A percentile compares a stretch with the other conserved stretches of the same genome.
These are phyloP conservation scores for Spodoptera exigua DNA, from an alignment of 2,888 invertebrate genomes.

Conservation along the genomic window DNA sequence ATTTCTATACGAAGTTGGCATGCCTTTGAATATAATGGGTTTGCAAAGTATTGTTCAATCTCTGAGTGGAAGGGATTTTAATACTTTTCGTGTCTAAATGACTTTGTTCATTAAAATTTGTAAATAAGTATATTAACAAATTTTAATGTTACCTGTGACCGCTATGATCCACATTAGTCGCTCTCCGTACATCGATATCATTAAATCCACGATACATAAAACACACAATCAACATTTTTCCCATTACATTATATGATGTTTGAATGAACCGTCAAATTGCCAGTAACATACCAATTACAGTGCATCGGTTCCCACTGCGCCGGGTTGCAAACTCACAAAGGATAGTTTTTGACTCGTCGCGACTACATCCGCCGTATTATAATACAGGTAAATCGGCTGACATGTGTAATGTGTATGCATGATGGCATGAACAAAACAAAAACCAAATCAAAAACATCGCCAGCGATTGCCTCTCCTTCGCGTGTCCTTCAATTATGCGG, in stretches of 20 bases:
- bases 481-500: slow-evolving; percentile 49
- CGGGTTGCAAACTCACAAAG: slow-evolving; percentile 41
- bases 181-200: not conserved
- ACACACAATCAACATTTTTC: slow-evolving; percentile 11
- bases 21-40: slow-evolving; percentile 20
- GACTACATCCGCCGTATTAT: slow-evolving; percentile 44
- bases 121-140: too few species aligned
- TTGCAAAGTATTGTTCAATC: slow-evolving; percentile 2
- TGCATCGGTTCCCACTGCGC: slow-evolving; percentile 49
- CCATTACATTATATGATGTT: slow-evolving; percentile 11
- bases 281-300: slow-evolving; percentile 33
- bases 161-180: too few species aligned
- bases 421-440: slow-evolving; percentile 13
- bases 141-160: too few species aligned
- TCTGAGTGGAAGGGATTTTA: slow-evolving; percentile 3
- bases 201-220: slow-evolving; percentile 13
- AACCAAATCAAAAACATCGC: slow-evolving; percentile 22
- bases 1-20: slow-evolving; percentile 6
- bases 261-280: slow-evolving; percentile 35
- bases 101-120: too few species aligned
- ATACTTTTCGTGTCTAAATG: not conserved
- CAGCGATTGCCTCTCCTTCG: slow-evolving; percentile 36
- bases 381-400: slow-evolving; percentile 43
- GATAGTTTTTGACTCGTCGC: slow-evolving; percentile 52
- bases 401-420: slow-evolving; percentile 27